phyloP scores from a whole-genome alignment of 92 coral and sea anemone genomes.

The Epizoanthus illoricatus region DNA sequence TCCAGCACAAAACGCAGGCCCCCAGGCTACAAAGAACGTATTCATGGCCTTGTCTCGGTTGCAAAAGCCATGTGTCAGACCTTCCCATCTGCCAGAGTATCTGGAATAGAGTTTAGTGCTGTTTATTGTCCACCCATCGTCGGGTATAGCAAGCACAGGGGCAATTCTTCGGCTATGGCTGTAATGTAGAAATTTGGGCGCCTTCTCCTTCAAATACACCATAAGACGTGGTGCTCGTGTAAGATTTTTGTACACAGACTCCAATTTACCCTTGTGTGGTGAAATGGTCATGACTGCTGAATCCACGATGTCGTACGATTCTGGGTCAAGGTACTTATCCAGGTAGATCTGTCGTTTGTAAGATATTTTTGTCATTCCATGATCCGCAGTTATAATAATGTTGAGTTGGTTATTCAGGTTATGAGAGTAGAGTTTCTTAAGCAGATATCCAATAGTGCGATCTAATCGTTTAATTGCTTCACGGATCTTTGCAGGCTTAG shows the following conservation, averaged over 20 bases:
- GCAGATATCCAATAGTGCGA: constrained; percentile 59
- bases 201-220: constrained; percentile 67
- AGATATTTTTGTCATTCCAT: constrained; percentile 81
- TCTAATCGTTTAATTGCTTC: constrained; percentile 59
- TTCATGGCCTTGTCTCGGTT: constrained; percentile 60
- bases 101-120: constrained; percentile 1
- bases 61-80: constrained; percentile 67
- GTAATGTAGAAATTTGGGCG: constrained; percentile 65
- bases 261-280: constrained; percentile 57
- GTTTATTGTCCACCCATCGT: constrained; percentile 77
- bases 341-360: constrained; percentile 53
- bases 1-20: constrained; percentile 78
- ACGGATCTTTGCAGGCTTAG: constrained; percentile 48
- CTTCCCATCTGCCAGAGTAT: constrained; percentile 21
- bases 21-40: constrained; percentile 80
- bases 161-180: constrained; percentile 65
- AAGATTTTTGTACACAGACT: constrained; percentile 54
- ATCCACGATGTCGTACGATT: constrained; percentile 64
- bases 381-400: constrained; percentile 79
- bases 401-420: constrained; percentile 61
- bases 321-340: constrained; percentile 61
- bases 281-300: constrained; percentile 64
- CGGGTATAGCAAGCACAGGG: constrained; percentile 62
- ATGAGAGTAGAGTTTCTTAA: constrained; percentile 47
- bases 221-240: constrained; percentile 61